Percentiles rank a stretch among this genome's conserved stretches.
These are phyloP conservation scores for Grapholita molesta DNA, from an alignment of 1,140 invertebrate genomes.

Conservation along the genomic window DNA sequence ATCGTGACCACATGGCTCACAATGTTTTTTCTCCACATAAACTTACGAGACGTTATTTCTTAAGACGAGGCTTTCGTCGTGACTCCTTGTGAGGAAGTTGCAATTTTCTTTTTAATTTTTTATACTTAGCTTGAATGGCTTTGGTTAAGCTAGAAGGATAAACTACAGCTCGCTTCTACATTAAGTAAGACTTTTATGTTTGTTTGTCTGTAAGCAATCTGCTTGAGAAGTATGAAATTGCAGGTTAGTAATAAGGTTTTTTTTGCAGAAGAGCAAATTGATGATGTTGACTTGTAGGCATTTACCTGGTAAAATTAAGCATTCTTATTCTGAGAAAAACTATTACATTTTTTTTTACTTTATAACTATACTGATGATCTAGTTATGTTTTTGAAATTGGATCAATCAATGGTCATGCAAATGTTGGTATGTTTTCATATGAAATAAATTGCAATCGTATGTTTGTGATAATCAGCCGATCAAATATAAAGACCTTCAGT, in stretches of 20 bases:
- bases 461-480: too few relatives aligned
- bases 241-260: not conserved
- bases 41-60: not conserved
- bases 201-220: not conserved
- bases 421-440: too few relatives aligned
- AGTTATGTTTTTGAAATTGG: too few relatives aligned
- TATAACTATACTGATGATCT: too few relatives aligned
- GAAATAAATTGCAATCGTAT: too few relatives aligned
- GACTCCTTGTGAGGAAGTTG: constrained; percentile 12
- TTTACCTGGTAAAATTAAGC: not conserved
- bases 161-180: constrained; percentile 1
- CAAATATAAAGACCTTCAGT: too few relatives aligned
- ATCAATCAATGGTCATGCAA: too few relatives aligned
- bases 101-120: constrained; percentile 16
- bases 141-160: constrained; percentile 1
- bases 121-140: constrained; percentile 9
- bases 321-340: not conserved
- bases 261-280: not conserved
- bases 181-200: not conserved
- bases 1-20: not conserved
- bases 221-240: not conserved
- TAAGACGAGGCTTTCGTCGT: not conserved
- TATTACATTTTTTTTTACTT: not conserved
- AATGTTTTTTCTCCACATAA: not conserved
- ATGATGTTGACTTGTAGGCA: not conserved